phyloP scores from a whole-genome alignment of 2,113 vertebrate species.

The Taxidea taxus region DNA sequence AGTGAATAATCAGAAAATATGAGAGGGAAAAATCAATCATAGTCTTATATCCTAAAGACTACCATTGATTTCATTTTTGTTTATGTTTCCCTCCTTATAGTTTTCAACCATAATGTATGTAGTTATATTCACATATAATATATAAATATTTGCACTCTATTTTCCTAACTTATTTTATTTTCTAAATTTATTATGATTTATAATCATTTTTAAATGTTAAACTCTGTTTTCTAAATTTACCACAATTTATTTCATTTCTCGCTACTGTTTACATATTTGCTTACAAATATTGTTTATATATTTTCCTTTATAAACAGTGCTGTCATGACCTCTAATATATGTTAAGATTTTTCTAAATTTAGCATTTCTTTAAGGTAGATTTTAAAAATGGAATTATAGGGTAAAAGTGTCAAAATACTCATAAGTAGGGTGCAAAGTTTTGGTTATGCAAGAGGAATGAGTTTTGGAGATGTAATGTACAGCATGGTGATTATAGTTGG shows the following conservation, averaged over 20 bases:
- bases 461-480: not conserved
- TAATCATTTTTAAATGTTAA: not conserved
- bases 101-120: not conserved
- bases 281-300: not conserved
- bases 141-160: not conserved
- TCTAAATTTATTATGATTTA: not conserved
- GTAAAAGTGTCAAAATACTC: not conserved
- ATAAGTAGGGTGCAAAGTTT: not conserved
- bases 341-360: not conserved
- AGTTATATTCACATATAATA: not conserved
- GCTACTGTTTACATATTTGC: not conserved
- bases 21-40: not conserved
- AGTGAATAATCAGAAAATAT: not conserved
- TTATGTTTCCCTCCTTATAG: not conserved
- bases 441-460: not conserved
- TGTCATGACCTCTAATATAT: not conserved
- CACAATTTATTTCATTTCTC: not conserved
- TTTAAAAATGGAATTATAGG: not conserved
- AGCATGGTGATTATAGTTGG: not conserved
- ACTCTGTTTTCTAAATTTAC: not conserved
- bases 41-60: not conserved
- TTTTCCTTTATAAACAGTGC: not conserved
- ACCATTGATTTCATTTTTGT: not conserved
- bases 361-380: not conserved
- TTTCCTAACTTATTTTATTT: not conserved